Evolutionary conservation across 2,888 invertebrate species (phyloP), one percentile per base, ranked within the genome.

Genomic region (Steinernema hermaphroditum): DNA sequence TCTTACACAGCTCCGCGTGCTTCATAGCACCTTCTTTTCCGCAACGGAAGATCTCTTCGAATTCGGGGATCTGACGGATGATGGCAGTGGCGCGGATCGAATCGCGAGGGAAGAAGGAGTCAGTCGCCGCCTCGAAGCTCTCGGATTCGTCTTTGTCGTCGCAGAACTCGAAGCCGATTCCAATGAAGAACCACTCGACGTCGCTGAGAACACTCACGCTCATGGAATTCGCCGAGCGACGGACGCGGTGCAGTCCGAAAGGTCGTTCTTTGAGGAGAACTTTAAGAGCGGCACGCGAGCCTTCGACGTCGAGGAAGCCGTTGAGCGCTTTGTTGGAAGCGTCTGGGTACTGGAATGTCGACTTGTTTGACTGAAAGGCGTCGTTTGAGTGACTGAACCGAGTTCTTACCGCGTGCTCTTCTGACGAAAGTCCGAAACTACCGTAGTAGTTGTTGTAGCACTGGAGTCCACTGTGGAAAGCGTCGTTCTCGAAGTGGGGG

Each of bases 181-280:
- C 46, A n/a, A 46, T n/a, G 46, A 46, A 46, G 46, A 46, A 46
- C 46, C 46, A 46, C n/a, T 46, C 46, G 46, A 46, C 8, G 22
- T 46, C 46, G n/a, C 16, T 46, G 46, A 46, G 46, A 8, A 62
- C 34, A 62, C 27, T 62, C 27, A 62, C 34, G 62, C 62, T 62
- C 12, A 22, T 2, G 62, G 34, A 62, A 62, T 29, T 6, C 22
- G 4, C 34, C 4, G 34, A 62, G 8, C 27, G 62, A 9, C 22
- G 4, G 4, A n/a, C 9, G 4, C 46, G 46, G 16, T 16, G 16
- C 8, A 9, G 16, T 6, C 8, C 46, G 46, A 46, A 16, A 19
- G 46, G 46, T 19, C 46, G 46, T 16, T 46, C 46, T 16, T 19
- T 46, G 46, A 16, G 46, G n/a, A 46, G 46, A 16, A 46, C 46